Base-by-base conservation (phyloP, 2,888 invertebrate species). In the Ceraclea dissimilis region DNA sequence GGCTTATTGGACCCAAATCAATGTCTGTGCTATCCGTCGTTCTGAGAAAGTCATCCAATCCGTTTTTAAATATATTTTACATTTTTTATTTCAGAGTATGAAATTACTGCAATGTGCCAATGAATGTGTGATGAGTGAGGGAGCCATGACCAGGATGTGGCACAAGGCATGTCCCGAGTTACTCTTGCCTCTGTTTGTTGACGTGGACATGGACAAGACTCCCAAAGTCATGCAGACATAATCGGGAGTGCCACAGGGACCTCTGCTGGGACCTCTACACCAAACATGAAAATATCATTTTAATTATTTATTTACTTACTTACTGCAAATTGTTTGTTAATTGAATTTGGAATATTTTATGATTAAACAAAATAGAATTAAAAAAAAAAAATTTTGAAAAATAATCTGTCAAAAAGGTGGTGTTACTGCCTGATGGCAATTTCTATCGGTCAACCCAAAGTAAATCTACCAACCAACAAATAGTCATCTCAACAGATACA, bases 131-230 rank as follows among this genome's bases (percentile, higher is more conserved):
- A 52, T 39, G 18, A 49, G 49, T 2, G 52, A 57, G 17, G 61
- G 59, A 5, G 47, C 51, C 44, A 59, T 61, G 59, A 33, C 21
- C 20, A 31, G 49, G 1, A 43, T 48, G 2, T 61, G 59, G 59
- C 13, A 49, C 2, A 55, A 53, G 31, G 39, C 53, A 1, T 61
- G 61, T 46, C 61, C 61, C 2, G 58, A 61, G 47, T 52, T 61
- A 13, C 44, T 26, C 13, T 49, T 57, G 47, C 61, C 61, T 8
- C 48, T 61, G 13, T 59, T 51, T 47, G 26, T 58, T 5, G 49
- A 57, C 18, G 54, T 51, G 44, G 39, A 39, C 13, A 2, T 39
- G 2, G 13, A 39, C 13, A 39, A 13, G 13, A 4, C 2, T 8
- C 39, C 39, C 2, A 16, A 16, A 39, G 39, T 39, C n/a, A 16